Evolutionary conservation across 2,888 invertebrate species (phyloP).

Genomic region (Archaeoteleia sp.): DNA sequence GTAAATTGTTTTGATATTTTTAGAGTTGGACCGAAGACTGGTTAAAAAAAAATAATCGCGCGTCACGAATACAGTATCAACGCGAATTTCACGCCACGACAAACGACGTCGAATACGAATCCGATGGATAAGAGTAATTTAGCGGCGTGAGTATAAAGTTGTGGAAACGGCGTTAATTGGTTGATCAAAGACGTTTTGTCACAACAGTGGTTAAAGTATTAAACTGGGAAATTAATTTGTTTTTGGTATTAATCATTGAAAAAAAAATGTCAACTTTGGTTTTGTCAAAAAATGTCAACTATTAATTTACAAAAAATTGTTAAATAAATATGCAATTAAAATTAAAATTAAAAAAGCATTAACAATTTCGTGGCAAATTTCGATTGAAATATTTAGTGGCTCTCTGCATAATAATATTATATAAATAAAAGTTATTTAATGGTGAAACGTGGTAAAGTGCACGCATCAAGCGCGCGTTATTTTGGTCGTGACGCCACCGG

Average conservation of each 20-base stretch:
- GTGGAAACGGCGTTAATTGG: conserved; percentile 24
- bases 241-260: too few relatives aligned
- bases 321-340: too few relatives aligned
- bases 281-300: too few relatives aligned
- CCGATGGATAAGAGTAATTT: conserved; percentile 18
- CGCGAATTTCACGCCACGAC: conserved; percentile 26
- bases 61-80: conserved; percentile 37
- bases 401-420: too few relatives aligned
- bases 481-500: conserved; percentile 46
- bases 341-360: too few relatives aligned
- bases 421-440: not conserved
- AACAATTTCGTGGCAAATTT: too few relatives aligned
- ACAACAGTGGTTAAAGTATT: too few relatives aligned
- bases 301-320: too few relatives aligned
- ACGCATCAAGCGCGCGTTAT: conserved; percentile 24
- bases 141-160: conserved; percentile 29
- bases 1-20: conserved; percentile 46
- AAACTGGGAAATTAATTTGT: not conserved
- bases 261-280: too few relatives aligned
- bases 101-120: conserved; percentile 15
- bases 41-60: conserved; percentile 44
- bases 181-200: conserved; percentile 21
- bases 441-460: conserved; percentile 24
- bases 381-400: too few relatives aligned
- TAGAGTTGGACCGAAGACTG: conserved; percentile 13